Evolutionary conservation across 2,888 invertebrate species (phyloP).

Genomic region (Lasioglossum calceatum): DNA sequence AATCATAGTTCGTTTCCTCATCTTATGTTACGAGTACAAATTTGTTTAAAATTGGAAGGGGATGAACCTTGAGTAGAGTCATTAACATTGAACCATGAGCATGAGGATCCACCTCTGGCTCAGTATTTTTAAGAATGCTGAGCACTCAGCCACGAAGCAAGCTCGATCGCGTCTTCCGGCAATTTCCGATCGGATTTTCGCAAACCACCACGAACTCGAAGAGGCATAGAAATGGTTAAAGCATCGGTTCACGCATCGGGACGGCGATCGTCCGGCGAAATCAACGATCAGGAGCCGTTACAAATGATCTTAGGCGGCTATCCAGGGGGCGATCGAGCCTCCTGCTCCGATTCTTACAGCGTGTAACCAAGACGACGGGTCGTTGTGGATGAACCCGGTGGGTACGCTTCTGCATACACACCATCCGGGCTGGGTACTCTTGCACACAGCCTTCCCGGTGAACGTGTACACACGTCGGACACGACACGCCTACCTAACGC

Average conservation of each 20-base stretch:
- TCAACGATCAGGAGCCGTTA: constrained; percentile 19
- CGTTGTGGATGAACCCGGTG: constrained; percentile 32
- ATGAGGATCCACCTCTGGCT: not conserved
- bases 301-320: constrained; percentile 40
- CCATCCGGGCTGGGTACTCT: not conserved
- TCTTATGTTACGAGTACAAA: too few relatives aligned
- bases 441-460: constrained; percentile 5
- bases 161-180: not conserved
- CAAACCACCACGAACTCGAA: not conserved
- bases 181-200: not conserved
- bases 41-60: too few relatives aligned
- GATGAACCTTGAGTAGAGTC: too few relatives aligned
- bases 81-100: not conserved
- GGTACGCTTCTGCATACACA: constrained; percentile 26
- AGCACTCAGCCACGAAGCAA: not conserved
- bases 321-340: constrained; percentile 21
- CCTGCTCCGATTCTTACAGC: constrained; percentile 37
- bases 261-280: constrained; percentile 12
- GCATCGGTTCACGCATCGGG: not conserved
- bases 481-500: constrained; percentile 81
- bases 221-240: not conserved
- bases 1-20: too few relatives aligned
- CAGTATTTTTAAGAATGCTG: not conserved
- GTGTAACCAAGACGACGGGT: constrained; percentile 59
- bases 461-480: constrained; percentile 40